These are phyloP conservation scores for Mastomys coucha DNA, from an alignment of 2,113 vertebrate species.

Conservation along the genomic window DNA sequence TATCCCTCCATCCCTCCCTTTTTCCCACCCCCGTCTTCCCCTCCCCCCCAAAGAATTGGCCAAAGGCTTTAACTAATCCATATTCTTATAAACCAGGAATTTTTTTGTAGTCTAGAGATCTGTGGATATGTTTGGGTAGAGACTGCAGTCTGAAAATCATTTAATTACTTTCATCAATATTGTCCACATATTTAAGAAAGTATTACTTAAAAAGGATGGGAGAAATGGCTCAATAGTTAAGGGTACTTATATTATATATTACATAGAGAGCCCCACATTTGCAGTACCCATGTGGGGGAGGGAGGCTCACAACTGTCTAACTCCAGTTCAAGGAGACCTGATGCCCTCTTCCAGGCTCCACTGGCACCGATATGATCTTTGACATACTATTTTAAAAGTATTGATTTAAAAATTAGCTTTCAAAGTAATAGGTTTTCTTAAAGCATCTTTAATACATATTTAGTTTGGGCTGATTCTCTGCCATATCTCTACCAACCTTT, in stretches of 20 bases:
- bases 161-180: not conserved
- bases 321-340: not conserved
- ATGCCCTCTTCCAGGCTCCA: not conserved
- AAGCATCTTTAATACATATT: not conserved
- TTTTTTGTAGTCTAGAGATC: not conserved
- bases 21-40: accelerated
- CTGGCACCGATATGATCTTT: not conserved
- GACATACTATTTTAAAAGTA: not conserved
- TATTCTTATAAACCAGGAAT: not conserved
- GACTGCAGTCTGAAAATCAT: not conserved
- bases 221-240: not conserved
- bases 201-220: not conserved
- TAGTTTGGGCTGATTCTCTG: not conserved
- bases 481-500: not conserved
- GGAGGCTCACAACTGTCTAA: not conserved
- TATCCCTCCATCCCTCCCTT: not conserved
- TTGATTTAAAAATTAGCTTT: not conserved
- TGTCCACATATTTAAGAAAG: not conserved
- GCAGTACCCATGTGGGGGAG: not conserved
- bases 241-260: not conserved
- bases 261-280: not conserved
- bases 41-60: not conserved
- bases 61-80: not conserved
- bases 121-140: not conserved
- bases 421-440: not conserved